Evolutionary conservation across 2,888 invertebrate species (phyloP), one percentile per base, ranked within the genome.

Genomic region (Trichopoda pennipes): DNA sequence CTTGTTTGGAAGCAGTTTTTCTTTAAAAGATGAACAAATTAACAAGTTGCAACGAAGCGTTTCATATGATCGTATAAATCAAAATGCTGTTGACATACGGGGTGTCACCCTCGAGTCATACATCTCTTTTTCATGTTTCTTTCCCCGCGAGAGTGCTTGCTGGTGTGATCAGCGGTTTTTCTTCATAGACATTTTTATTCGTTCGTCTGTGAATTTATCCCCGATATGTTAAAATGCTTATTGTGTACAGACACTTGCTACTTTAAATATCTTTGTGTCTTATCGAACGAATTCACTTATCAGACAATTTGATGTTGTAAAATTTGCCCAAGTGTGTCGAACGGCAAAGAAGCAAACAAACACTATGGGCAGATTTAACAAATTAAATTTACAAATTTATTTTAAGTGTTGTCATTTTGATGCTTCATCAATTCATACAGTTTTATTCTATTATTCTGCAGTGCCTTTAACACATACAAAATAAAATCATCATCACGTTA

Each of bases 1-100:
- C 21, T 58, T 16, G 16, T 35, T 49, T 58, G 14, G 47, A 21
- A 19, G 49, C 19, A 56, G 19, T 21, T 63, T 69, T 61, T 61
- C 47, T 58, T 58, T 73, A 47, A 63, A 56, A 76, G 35, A 60
- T 63, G 70, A 38, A 66, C 89, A 90, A 90, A 90, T 90, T 90
- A 90, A 89, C 89, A 87, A 89, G 88, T 88, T 85, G 86, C 89
- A 89, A 87, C 89, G 88, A 89, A 90, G 90, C 90, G 88, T 90
- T 88, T 89, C 90, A 90, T 90, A 87, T 87, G 89, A 87, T 87
- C 88, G 88, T 88, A 90, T 90, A 90, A 90, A 90, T 90, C 90
- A 90, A 90, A 87, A 87, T 83, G 83, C 86, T 88, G 90, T 89
- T 90, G 90, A 90, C 90, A 88, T 86, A 85, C 85, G 86, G 82